Evolutionary conservation across 2,888 invertebrate species (phyloP), one percentile per base, ranked within the genome.

Genomic region (Mythimna loreyi): DNA sequence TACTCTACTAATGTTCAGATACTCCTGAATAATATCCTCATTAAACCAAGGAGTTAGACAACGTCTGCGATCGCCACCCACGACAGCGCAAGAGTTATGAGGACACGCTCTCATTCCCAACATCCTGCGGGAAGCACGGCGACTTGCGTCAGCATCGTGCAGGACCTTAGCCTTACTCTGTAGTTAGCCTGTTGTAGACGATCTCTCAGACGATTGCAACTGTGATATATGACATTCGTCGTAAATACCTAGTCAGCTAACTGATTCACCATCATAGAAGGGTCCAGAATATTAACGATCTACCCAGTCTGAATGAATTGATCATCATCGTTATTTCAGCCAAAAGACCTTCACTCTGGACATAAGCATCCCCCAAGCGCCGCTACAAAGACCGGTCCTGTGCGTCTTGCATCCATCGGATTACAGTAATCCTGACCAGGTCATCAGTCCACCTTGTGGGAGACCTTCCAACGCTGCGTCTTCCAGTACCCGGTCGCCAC

Each of bases 81-180:
- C 93, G 92, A 90, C 89, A 89, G 85, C 80, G 78, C 84, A 89
- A 88, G 90, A 92, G 92, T 94, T 94, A 95, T 93, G 92, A 94
- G 94, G 94, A 94, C 95, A 95, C 93, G 94, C 90, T 92, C 95
- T 94, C 93, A 95, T 94, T 95, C 94, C 89, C 92, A 90, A 94
- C 95, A 95, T 96, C 95, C 95, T 94, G 95, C 92, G 91, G 94
- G 93, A 95, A 92, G 92, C 89, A 89, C 84, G 90, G 83, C 87
- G 89, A 92, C 93, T 95, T 94, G 92, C 93, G 94, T 94, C 94
- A 93, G 90, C 86, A 80, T 73, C 83, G 87, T 81, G 82, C 85
- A 92, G 90, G 93, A 92, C 93, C 94, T 92, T 92, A 92, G 90
- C 87, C 91, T 90, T 85, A 82, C 83, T 81, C 76, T 76, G 64